Base-by-base conservation (phyloP, 2,797 vertebrate genomes). In the Cichlasoma orientale region DNA sequence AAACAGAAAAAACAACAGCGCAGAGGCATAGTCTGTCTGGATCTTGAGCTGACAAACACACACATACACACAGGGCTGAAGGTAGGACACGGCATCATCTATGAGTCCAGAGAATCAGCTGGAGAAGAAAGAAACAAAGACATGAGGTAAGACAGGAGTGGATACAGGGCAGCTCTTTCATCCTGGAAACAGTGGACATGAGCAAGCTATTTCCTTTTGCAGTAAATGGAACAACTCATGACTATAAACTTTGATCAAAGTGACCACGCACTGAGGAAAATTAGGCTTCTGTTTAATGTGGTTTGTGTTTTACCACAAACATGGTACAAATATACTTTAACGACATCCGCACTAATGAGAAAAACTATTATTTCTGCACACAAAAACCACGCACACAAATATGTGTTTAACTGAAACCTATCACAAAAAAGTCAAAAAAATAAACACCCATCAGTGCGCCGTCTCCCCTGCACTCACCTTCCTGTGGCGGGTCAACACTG, bases 401-500 rank as follows among this genome's bases (percentile, higher is more conserved):
- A 29, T 14, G 3, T 9, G 21, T 1, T 58, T 14, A 27, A 47
- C 33, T 31, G n/a, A 38, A 79, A 79, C 13, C 1, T 16, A 53
- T 23, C 10, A 2, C 31, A 9, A 33, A 33, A 33, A 8, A 33
- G 31, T 8, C 8, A 31, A 31, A 31, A 31, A 27, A 27, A 27
- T 5, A 5, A 5, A 38, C 5, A 1, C 72, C 59, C 12, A 9
- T 36, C 56, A 23, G 19, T 4, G 7, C 29, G 23, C 53, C 7
- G 19, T 31, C 25, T 21, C 6, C 6, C 4, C 41, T 16, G 33
- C 66, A 10, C 78, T 93, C 83, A 96, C 95, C 95, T 75, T 95
- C 94, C 87, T 94, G 95, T 86, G 95, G 92, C 31, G 95, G 94
- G 90, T 97, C 97, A 13, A 95, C 94, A 77, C 56, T 96, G 94